Evolutionary conservation across 2,888 invertebrate species (phyloP).

Genomic region (Drosophila formosana): DNA sequence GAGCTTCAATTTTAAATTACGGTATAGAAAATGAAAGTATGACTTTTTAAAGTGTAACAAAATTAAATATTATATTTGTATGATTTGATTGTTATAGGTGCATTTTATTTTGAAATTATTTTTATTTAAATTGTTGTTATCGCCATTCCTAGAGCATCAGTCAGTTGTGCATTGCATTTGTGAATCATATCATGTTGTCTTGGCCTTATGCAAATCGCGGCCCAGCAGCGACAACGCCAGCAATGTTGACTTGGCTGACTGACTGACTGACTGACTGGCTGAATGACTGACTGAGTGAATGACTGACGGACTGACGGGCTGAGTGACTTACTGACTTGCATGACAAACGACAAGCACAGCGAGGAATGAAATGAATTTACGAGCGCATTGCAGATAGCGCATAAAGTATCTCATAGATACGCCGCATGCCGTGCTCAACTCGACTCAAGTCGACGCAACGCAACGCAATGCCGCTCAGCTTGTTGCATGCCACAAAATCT

Average conservation of each 20-base stretch:
- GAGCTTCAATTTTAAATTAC: too few species aligned
- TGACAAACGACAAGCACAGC: constrained; percentile 57
- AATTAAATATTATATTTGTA: too few species aligned
- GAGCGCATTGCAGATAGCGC: constrained; percentile 76
- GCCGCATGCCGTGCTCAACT: constrained; percentile 21
- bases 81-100: too few species aligned
- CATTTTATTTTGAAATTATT: too few species aligned
- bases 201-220: constrained; percentile 67
- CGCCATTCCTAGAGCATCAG: constrained; percentile 24
- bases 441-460: neutral
- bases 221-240: constrained; percentile 38
- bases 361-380: constrained; percentile 63
- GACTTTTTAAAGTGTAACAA: too few species aligned
- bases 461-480: constrained; percentile 13
- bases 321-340: constrained; percentile 57
- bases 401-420: constrained; percentile 74
- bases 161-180: constrained; percentile 3
- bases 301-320: constrained; percentile 42
- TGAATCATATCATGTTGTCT: constrained; percentile 28
- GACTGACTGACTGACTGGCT: constrained; percentile 30
- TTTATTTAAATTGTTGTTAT: too few species aligned
- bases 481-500: constrained; percentile 52
- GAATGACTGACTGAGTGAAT: constrained; percentile 31
- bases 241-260: constrained; percentile 45
- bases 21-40: too few species aligned